Evolutionary conservation across 2,113 vertebrate genomes (phyloP), one percentile per base, ranked within the genome.

Genomic region (Forbesichthys papilliferus): DNA sequence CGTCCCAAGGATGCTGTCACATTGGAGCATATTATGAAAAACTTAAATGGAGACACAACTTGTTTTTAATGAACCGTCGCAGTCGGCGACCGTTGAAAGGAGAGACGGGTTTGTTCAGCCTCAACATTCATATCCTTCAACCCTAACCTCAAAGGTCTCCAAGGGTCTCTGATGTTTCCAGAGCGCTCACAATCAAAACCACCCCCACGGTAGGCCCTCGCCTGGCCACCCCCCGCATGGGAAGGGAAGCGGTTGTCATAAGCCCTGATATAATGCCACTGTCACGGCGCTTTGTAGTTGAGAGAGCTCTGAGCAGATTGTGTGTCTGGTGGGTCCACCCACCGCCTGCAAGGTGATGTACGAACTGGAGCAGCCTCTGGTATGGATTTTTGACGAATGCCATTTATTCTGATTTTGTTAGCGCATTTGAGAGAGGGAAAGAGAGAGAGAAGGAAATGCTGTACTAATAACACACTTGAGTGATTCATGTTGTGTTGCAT

Each of bases 51-150:
- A 42, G 36, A 42, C 36, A 7, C 7, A n/a, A 4, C 12, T 54
- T 13, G 52, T 80, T 76, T 74, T 73, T 84, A 68, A 75, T 66
- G 61, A 81, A 59, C 75, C 70, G 73, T 74, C 73, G 61, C 72
- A 52, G 64, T 81, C 76, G 76, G 67, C 54, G 74, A 74, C 69
- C 63, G 52, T 42, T 42, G 36, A 42, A 52, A n/a, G 49, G 64
- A 52, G 54, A 73, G 64, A 61, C 60, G 59, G 61, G 48, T 64
- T 48, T 58, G 74, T 83, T 73, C 55, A 65, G 27, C 64, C 69
- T 54, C 65, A 61, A 53, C 69, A 61, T 63, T 48, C 54, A 64
- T 69, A 54, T 73, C 13, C 69, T 74, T 74, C 56, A 65, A 49
- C 36, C 42, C 54, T 78, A 14, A n/a, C 54, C 57, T 69, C 62